These are phyloP conservation scores for Conus betulinus DNA, from an alignment of 1,140 invertebrate genomes.

Conservation along the genomic window DNA sequence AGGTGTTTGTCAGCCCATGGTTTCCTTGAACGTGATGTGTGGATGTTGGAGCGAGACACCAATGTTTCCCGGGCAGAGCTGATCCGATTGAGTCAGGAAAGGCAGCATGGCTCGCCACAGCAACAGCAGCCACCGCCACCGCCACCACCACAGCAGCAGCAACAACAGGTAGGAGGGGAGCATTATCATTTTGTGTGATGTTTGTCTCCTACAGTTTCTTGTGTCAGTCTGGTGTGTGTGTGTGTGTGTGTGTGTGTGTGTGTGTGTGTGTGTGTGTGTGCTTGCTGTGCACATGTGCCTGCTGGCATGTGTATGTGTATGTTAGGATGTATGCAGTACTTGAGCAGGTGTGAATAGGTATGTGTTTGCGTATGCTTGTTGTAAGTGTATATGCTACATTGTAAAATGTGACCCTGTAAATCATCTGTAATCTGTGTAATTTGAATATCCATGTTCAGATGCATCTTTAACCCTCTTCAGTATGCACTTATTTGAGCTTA, in stretches of 20 bases:
- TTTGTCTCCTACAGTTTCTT: background rate
- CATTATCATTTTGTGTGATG: background rate
- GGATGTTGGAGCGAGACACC: slow-evolving; percentile 69
- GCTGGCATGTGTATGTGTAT: too few species aligned
- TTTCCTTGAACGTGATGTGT: slow-evolving; percentile 68
- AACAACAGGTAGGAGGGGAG: background rate
- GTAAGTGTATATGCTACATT: background rate
- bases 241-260: background rate
- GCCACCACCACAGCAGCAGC: slow-evolving; percentile 19
- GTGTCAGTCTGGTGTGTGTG: background rate
- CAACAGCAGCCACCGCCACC: slow-evolving; percentile 5
- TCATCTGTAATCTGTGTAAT: too few species aligned
- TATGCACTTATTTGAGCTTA: too few species aligned
- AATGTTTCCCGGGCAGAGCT: slow-evolving; percentile 60
- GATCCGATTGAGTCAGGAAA: slow-evolving; percentile 38
- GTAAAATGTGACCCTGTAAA: too few species aligned
- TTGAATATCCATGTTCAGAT: too few species aligned
- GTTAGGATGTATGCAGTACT: too few species aligned
- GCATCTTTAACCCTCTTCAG: too few species aligned
- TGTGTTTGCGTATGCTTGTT: background rate
- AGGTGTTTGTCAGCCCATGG: slow-evolving; percentile 69
- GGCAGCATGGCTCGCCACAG: background rate
- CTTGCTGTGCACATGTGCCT: background rate
- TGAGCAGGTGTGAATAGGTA: background rate
- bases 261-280: background rate